Evolutionary conservation across 2,888 invertebrate genomes (phyloP), one percentile per base, ranked within the genome.

Genomic region (Thymelicus sylvestris): DNA sequence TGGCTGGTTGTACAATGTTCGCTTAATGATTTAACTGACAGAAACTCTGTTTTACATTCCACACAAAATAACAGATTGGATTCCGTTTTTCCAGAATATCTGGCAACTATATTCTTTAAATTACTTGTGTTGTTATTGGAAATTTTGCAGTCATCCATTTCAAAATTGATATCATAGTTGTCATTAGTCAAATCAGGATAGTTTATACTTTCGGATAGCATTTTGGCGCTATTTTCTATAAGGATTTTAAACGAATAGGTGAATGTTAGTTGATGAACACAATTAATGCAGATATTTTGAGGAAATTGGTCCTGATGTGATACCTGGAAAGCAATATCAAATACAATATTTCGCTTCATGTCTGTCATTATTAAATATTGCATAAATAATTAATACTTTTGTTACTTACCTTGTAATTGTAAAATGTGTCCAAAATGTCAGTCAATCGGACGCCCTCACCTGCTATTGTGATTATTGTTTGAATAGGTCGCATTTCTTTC

Each of bases 241-340:
- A 93, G 86, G 2, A 83, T 77, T 84, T 94, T 93, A 77, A 94
- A 94, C 3, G 93, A 92, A 79, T 92, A 90, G 38, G 93, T 92
- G 47, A 92, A 83, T 24, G 90, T 93, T 7, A 94, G 85, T 52
- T 93, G 93, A 73, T 91, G 89, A 41, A 91, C 88, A 78, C 94
- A 94, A 74, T 84, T 88, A 64, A 92, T 89, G 75, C 94, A 94
- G 41, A 94, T 82, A 55, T 85, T 87, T 59, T 88, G 84, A 15
- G 93, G 92, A 73, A 83, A 76, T 7, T 82, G 77, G 48, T 90
- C 88, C 67, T 88, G 83, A 41, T 78, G 75, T 24, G 80, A 76
- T 50, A 87, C 76, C 87, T 88, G 79, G 66, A 84, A 85, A 1
- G 31, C 15, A 50, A 39, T n/a, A n/a, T 12, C 19, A 24, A 62